Conservation (phyloP, 2,797 vertebrate species). For the Amphiprion clarkii region DNA sequence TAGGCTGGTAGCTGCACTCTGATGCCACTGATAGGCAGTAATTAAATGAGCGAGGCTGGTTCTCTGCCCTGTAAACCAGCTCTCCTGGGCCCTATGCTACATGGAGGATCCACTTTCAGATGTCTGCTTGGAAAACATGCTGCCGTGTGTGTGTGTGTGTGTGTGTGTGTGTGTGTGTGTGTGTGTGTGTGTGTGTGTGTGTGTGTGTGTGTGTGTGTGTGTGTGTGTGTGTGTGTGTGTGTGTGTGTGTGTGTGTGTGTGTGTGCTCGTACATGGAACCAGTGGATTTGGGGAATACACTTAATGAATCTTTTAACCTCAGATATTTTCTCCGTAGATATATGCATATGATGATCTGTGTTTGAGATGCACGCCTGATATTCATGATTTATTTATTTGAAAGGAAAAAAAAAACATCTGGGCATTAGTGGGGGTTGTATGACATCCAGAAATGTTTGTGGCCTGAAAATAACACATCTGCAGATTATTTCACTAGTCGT, state of each 20-base stretch:
- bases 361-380: slow-evolving; percentile 48
- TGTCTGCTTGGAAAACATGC: slow-evolving; percentile 69
- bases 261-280: slow-evolving; percentile 39
- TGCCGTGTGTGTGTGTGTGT: slow-evolving; percentile 29
- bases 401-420: slow-evolving; percentile 11
- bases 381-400: slow-evolving; percentile 73
- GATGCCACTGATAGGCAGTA: slow-evolving; percentile 75
- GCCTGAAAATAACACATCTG: slow-evolving; percentile 9
- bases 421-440: slow-evolving; percentile 25
- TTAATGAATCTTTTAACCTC: slow-evolving; percentile 76
- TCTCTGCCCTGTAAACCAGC: slow-evolving; percentile 77
- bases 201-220: slow-evolving; percentile 16
- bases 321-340: slow-evolving; percentile 63
- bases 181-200: slow-evolving; percentile 27
- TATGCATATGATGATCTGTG: slow-evolving; percentile 66
- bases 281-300: slow-evolving; percentile 62
- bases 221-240: slow-evolving; percentile 27
- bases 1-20: slow-evolving; percentile 69
- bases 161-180: slow-evolving; percentile 14
- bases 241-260: slow-evolving; percentile 22
- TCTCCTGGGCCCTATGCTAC: slow-evolving; percentile 76
- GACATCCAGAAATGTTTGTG: slow-evolving; percentile 35
- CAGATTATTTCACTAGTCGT: slow-evolving; percentile 16
- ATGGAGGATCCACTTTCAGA: slow-evolving; percentile 73
- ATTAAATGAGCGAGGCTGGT: slow-evolving; percentile 79